Percentiles rank a stretch among this genome's conserved stretches.
These are phyloP conservation scores for Prosopocoilus inquinatus DNA, from an alignment of 2,888 invertebrate species.

Conservation along the genomic window DNA sequence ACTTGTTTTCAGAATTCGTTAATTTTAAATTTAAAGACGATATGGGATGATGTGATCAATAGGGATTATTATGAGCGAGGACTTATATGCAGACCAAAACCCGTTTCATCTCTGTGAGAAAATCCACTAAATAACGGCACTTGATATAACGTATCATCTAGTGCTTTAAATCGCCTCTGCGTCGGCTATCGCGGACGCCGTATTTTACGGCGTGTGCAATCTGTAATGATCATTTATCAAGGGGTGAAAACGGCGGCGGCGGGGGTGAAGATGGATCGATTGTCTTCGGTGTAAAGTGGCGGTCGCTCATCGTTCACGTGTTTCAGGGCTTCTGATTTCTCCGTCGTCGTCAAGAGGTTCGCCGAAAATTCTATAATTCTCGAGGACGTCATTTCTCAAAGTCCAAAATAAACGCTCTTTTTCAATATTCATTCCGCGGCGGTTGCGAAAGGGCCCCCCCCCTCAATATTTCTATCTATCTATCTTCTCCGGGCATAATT, in stretches of 20 bases:
- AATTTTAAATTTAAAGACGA: too few species aligned
- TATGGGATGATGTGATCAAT: too few species aligned
- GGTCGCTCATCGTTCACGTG: slow-evolving; percentile 40
- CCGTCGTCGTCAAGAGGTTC: slow-evolving; percentile 23
- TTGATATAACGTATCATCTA: slow-evolving; percentile 12
- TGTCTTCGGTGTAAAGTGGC: slow-evolving; percentile 42
- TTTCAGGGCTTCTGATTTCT: slow-evolving; percentile 38
- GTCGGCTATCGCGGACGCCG: slow-evolving; percentile 26
- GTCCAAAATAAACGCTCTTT: too few species aligned
- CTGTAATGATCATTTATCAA: slow-evolving; percentile 45
- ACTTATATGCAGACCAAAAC: too few species aligned
- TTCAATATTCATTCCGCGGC: too few species aligned
- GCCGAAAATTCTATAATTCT: background rate
- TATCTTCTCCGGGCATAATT: background rate
- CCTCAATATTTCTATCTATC: too few species aligned
- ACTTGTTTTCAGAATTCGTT: too few species aligned
- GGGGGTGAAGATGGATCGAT: slow-evolving; percentile 41
- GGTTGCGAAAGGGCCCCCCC: too few species aligned
- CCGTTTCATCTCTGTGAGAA: too few species aligned
- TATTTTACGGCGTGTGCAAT: slow-evolving; percentile 35
- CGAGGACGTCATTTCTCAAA: too few species aligned
- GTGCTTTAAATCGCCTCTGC: slow-evolving; percentile 25
- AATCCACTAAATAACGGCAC: too few species aligned
- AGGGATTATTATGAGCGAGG: too few species aligned
- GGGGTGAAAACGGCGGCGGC: slow-evolving; percentile 26